Percentiles rank a stretch among this genome's conserved stretches.
These are phyloP conservation scores for Tauraco hartlaubi DNA, from an alignment of 2,797 vertebrate species.

Conservation along the genomic window DNA sequence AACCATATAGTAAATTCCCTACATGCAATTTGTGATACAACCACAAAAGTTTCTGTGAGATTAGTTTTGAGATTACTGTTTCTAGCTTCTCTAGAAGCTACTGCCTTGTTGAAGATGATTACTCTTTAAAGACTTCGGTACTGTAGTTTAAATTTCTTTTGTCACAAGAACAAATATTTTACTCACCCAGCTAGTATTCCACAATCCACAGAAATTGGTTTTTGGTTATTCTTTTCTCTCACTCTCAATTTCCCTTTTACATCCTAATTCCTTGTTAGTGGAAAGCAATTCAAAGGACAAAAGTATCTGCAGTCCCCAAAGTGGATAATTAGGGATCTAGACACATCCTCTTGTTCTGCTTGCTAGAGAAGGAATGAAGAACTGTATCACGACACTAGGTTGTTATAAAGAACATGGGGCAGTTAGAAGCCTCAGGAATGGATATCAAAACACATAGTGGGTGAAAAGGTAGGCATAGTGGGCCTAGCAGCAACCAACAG, in stretches of 20 bases:
- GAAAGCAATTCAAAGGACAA: neutral
- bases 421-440: neutral
- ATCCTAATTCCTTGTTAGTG: neutral
- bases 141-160: neutral
- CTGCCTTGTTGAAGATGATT: neutral
- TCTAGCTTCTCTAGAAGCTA: neutral
- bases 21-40: neutral
- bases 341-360: neutral
- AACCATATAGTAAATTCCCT: neutral
- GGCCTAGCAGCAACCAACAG: neutral
- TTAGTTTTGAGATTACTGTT: neutral
- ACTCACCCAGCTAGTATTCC: neutral
- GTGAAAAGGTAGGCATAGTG: neutral
- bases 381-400: neutral
- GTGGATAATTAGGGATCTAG: neutral
- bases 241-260: neutral
- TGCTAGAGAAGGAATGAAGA: neutral
- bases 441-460: neutral
- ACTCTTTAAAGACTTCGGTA: neutral
- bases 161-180: neutral
- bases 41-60: neutral
- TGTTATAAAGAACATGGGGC: neutral
- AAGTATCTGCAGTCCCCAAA: neutral
- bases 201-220: rapidly evolving
- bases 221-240: neutral